A percentile compares a stretch with the other conserved stretches of the same genome.
Evolutionary conservation across 2,888 invertebrate genomes (phyloP).

Genomic region (Cheilosia scutellata): DNA sequence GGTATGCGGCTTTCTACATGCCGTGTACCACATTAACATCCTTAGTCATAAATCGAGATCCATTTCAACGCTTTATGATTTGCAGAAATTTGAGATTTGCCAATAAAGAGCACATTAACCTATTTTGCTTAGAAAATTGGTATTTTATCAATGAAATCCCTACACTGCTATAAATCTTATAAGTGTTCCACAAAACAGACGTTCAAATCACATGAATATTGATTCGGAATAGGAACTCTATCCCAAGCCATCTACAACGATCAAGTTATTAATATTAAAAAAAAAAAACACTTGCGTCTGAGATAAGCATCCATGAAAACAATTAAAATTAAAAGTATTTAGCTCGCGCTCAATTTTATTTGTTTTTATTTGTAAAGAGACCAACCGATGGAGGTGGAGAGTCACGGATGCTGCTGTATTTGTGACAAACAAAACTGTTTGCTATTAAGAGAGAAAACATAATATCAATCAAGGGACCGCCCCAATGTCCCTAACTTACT

Average conservation of each 20-base stretch:
- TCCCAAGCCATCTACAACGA: slow-evolving; percentile 17
- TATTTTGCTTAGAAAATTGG: slow-evolving; percentile 8
- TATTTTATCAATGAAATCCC: background rate
- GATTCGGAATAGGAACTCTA: slow-evolving; percentile 2
- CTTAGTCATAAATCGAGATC: background rate
- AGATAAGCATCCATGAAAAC: slow-evolving; percentile 56
- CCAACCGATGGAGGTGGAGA: slow-evolving; percentile 31
- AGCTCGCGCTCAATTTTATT: slow-evolving; percentile 35
- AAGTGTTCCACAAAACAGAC: slow-evolving; percentile 24
- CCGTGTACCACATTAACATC: background rate
- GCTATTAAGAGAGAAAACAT: slow-evolving; percentile 52
- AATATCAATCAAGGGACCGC: slow-evolving; percentile 69
- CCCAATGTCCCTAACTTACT: slow-evolving; percentile 55
- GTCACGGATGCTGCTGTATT: slow-evolving; percentile 27
- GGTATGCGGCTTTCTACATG: too few relatives aligned
- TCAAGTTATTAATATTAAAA: slow-evolving; percentile 47
- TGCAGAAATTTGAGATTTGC: slow-evolving; percentile 16
- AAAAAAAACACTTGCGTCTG: slow-evolving; percentile 69
- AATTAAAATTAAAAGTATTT: slow-evolving; percentile 64
- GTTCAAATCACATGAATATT: background rate
- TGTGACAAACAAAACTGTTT: slow-evolving; percentile 44
- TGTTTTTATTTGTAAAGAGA: slow-evolving; percentile 35
- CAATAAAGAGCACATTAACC: background rate
- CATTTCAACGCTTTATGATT: slow-evolving; percentile 1
- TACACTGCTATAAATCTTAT: background rate